phyloP scores from a whole-genome alignment of 2,888 invertebrate species.

The Cephonodes hylas region DNA sequence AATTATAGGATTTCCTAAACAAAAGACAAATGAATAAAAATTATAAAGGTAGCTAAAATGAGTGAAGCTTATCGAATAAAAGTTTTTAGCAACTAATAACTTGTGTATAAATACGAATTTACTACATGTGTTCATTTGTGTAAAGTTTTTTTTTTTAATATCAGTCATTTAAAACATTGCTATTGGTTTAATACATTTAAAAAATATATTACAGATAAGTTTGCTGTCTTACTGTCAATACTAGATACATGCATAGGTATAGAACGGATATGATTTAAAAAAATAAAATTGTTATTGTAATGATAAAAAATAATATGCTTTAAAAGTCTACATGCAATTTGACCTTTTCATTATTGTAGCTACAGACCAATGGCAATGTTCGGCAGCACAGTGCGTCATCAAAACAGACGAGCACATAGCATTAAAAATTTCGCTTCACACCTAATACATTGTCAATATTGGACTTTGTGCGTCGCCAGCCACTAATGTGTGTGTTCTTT shows the following conservation, averaged over 20 bases:
- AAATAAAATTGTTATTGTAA: no score
- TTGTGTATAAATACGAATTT: not conserved
- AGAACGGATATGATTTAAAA: not conserved
- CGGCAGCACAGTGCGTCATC: not conserved
- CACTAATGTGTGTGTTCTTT: conserved; percentile 44
- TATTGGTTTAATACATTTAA: not conserved
- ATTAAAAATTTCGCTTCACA: not conserved
- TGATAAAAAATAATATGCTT: no score
- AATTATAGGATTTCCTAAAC: not conserved
- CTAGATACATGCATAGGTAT: no score
- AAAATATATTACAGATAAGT: no score
- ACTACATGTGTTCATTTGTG: conserved; percentile 14
- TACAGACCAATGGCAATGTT: not conserved
- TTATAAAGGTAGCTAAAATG: not conserved
- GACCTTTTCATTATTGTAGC: not conserved
- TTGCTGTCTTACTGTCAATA: no score
- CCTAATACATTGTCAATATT: conserved; percentile 48
- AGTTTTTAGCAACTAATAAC: not conserved
- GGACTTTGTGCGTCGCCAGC: conserved; percentile 43
- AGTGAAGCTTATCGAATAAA: not conserved
- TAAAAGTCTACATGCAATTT: not conserved
- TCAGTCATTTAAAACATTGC: not conserved
- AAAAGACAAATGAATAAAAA: not conserved
- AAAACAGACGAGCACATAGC: not conserved
- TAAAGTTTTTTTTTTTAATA: not conserved